Evolutionary conservation across 2,113 vertebrate genomes (phyloP), one percentile per base, ranked within the genome.

Genomic region (Rhynchopsitta pachyrhyncha): DNA sequence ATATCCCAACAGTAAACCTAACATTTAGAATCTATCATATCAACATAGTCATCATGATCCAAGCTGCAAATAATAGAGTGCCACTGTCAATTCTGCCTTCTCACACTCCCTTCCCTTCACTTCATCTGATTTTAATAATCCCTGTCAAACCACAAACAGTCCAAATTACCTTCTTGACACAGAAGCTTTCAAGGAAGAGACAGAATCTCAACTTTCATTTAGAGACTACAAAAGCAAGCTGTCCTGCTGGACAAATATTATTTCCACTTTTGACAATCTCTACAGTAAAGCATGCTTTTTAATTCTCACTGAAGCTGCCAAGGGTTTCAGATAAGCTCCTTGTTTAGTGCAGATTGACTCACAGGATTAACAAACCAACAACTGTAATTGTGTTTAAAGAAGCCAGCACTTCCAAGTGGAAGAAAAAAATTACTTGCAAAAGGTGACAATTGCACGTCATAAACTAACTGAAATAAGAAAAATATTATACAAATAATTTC

Each of bases 161-260:
- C 98, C 98, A 98, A 98, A 98, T 98, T 98, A 98, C 98, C 98
- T 99, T 98, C 97, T 97, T 98, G 98, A 99, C 99, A 99, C 97
- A 98, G 98, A 98, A 97, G 98, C 98, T 98, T 98, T 98, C 98
- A 98, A 97, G 96, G 83, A 98, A 95, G 97, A 99, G 99, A 99
- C 99, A 99, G 98, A 98, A 99, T 98, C 99, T 99, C 99, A 99
- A 98, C 98, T 99, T 99, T 99, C 98, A 99, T 99, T 99, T 99
- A 99, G 98, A 94, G 92, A 95, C 97, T 98, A 99, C 99, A 99
- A 99, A 98, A 98, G 98, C 98, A 99, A 98, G 98, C 98, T 99
- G 99, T 99, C 99, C 99, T 69, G 98, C 98, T 99, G 99, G 99
- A 99, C 99, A 99, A 99, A 99, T 99, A 99, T 99, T 99, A 99